Conservation (phyloP, 2,113 vertebrate genomes). For the Otis tarda region DNA sequence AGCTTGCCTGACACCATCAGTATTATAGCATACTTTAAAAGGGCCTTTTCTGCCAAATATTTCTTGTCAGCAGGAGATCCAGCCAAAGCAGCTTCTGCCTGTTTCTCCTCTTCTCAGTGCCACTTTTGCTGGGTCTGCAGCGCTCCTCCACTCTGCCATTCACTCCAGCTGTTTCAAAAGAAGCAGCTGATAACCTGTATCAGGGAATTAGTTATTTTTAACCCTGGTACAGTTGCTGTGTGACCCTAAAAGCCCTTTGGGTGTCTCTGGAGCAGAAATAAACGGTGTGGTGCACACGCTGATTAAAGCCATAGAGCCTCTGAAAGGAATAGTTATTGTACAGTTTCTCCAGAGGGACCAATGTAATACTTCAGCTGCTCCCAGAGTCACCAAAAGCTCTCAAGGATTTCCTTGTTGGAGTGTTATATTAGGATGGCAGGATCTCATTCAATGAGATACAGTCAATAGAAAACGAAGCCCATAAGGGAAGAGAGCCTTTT, state of each 20-base stretch:
- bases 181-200: constrained; percentile 9
- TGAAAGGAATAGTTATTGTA: not conserved
- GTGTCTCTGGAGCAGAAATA: not conserved
- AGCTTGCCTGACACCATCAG: not conserved
- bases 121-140: not conserved
- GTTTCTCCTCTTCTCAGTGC: not conserved
- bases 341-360: not conserved
- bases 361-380: not conserved
- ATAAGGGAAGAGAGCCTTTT: not conserved
- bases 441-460: not conserved
- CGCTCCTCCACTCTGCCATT: not conserved
- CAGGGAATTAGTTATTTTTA: constrained; percentile 39
- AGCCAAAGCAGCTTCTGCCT: not conserved
- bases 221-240: not conserved
- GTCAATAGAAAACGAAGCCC: not conserved
- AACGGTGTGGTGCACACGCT: not conserved
- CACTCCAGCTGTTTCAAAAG: constrained; percentile 5
- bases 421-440: not conserved
- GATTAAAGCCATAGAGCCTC: not conserved
- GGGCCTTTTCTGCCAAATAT: not conserved
- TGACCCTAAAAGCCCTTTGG: not conserved
- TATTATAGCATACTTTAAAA: not conserved
- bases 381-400: not conserved
- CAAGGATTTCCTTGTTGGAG: not conserved
- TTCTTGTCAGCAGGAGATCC: not conserved